Evolutionary conservation across 2,888 invertebrate genomes (phyloP).

Genomic region (Molanna angustata): DNA sequence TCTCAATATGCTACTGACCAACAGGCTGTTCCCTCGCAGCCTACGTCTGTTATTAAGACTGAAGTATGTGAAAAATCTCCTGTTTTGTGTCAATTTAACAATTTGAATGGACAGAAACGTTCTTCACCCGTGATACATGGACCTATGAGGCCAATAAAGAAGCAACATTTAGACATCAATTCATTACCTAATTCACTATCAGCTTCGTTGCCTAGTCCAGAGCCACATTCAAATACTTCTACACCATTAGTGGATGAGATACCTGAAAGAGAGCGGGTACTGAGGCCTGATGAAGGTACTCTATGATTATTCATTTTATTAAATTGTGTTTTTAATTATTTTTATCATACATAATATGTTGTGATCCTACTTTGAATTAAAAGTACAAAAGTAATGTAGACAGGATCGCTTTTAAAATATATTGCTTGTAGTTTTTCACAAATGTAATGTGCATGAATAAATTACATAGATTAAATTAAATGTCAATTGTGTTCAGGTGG

Average conservation of each 20-base stretch:
- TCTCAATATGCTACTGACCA: slow-evolving; percentile 13
- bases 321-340: not conserved
- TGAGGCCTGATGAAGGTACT: slow-evolving; percentile 54
- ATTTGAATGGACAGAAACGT: slow-evolving; percentile 45
- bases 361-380: slow-evolving; percentile 13
- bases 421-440: slow-evolving; percentile 2
- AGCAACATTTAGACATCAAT: slow-evolving; percentile 41
- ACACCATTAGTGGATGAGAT: slow-evolving; percentile 62
- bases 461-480: not conserved
- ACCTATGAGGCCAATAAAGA: slow-evolving; percentile 46
- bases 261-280: slow-evolving; percentile 46
- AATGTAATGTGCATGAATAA: not conserved
- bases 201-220: slow-evolving; percentile 57
- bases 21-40: slow-evolving; percentile 34
- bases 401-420: not conserved
- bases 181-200: slow-evolving; percentile 41
- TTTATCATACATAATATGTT: slow-evolving; percentile 2
- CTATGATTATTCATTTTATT: slow-evolving; percentile 25
- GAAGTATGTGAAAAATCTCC: slow-evolving; percentile 35
- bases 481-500: slow-evolving; percentile 5
- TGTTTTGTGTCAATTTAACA: slow-evolving; percentile 34
- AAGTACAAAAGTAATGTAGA: slow-evolving; percentile 8
- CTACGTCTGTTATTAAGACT: slow-evolving; percentile 35
- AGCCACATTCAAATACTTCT: slow-evolving; percentile 67
- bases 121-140: slow-evolving; percentile 53